These are phyloP conservation scores for Dichetophora obliterata DNA, from an alignment of 2,888 invertebrate species.

Conservation along the genomic window DNA sequence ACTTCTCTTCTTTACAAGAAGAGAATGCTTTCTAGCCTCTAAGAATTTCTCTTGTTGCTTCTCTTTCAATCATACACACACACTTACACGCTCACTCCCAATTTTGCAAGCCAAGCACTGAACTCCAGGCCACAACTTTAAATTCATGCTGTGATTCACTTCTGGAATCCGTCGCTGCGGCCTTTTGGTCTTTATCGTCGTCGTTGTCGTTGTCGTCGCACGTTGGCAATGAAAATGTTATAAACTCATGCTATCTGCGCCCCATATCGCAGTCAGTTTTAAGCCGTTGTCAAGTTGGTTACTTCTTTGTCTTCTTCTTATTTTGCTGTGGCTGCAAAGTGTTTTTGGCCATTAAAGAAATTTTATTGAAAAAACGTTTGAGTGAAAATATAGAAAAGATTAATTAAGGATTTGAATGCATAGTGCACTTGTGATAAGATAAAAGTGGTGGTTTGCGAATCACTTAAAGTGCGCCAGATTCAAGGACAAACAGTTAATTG, in stretches of 20 bases:
- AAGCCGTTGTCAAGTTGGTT: conserved; percentile 65
- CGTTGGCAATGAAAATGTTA: conserved; percentile 63
- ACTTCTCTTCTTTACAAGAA: neutral
- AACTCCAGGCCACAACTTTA: neutral
- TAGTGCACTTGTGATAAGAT: too few species aligned
- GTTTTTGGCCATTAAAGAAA: conserved; percentile 5
- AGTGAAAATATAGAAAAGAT: too few species aligned
- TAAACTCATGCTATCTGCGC: conserved; percentile 63
- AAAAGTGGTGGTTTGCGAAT: neutral
- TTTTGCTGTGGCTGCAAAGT: conserved; percentile 8
- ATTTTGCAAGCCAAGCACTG: neutral
- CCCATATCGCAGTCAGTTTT: conserved; percentile 67
- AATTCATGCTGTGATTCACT: conserved; percentile 30
- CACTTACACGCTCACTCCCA: neutral
- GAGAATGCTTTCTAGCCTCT: too few species aligned
- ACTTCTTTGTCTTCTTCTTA: conserved; percentile 46
- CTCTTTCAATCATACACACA: neutral
- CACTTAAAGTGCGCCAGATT: neutral
- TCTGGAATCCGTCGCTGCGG: conserved; percentile 20
- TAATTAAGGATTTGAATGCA: too few species aligned
- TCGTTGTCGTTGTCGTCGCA: neutral
- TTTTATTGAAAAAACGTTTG: too few species aligned
- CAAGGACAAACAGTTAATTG: neutral
- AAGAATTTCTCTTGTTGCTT: conserved; percentile 19
- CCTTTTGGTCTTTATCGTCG: neutral